A percentile compares a stretch with the other conserved stretches of the same genome.
phyloP scores from a whole-genome alignment of 1,140 invertebrate genomes.

The Geopemphigus sp. region DNA sequence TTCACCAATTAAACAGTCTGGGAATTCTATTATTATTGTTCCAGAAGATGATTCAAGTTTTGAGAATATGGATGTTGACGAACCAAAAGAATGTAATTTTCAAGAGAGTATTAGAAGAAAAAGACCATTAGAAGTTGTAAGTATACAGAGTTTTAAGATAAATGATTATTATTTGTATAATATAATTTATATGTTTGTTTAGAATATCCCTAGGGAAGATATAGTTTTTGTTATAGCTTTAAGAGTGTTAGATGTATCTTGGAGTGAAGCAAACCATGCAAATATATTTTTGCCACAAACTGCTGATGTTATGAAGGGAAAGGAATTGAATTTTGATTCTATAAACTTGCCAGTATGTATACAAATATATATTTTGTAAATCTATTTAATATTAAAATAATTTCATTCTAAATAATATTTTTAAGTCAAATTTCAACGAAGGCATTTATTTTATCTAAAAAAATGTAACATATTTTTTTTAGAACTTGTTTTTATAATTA shows the following conservation, averaged over 20 bases:
- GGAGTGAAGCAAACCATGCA: slow-evolving; percentile 60
- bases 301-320: slow-evolving; percentile 50
- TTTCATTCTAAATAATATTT: no score
- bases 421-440: no score
- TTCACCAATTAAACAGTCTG: slow-evolving; percentile 54
- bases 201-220: slow-evolving; percentile 15
- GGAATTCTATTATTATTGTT: background rate
- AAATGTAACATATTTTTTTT: no score
- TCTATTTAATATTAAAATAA: background rate
- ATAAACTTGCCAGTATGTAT: slow-evolving; percentile 23
- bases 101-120: slow-evolving; percentile 36
- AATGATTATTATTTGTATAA: background rate
- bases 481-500: background rate
- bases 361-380: background rate
- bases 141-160: background rate
- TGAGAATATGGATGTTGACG: slow-evolving; percentile 73
- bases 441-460: no score
- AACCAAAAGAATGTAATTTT: slow-evolving; percentile 54
- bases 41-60: slow-evolving; percentile 72
- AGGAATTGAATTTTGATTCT: background rate
- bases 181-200: slow-evolving; percentile 1
- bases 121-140: slow-evolving; percentile 37
- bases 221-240: slow-evolving; percentile 58
- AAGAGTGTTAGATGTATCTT: slow-evolving; percentile 66
- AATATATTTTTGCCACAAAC: slow-evolving; percentile 66